Evolutionary conservation across 2,888 invertebrate species (phyloP).

Genomic region (Pammene aurita): DNA sequence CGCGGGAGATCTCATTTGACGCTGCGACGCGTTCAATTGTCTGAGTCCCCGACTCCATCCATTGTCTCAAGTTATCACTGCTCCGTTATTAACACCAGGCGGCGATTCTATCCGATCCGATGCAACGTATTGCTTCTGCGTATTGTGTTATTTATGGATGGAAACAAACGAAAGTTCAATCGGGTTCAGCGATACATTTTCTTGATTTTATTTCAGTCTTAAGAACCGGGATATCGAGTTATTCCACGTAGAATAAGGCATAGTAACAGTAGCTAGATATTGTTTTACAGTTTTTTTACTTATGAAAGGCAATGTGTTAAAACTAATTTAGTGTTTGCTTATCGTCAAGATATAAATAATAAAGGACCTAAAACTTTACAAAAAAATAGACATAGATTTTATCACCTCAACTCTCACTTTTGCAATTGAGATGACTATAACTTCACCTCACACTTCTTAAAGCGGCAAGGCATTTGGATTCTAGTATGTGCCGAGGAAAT

Average conservation of each 20-base stretch:
- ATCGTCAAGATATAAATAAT: no score
- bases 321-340: no score
- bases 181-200: background rate
- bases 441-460: background rate
- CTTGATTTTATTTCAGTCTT: background rate
- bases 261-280: no score
- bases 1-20: slow-evolving; percentile 75
- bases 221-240: background rate
- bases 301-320: no score
- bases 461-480: background rate
- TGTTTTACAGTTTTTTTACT: no score
- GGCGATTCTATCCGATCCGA: slow-evolving; percentile 25
- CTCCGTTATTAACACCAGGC: slow-evolving; percentile 39
- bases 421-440: background rate
- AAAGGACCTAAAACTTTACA: background rate
- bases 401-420: background rate
- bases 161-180: background rate
- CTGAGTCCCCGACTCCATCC: slow-evolving; percentile 49
- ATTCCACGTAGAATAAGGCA: background rate
- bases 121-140: slow-evolving; percentile 31
- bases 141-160: slow-evolving; percentile 31
- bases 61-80: slow-evolving; percentile 40
- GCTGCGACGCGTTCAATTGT: slow-evolving; percentile 77
- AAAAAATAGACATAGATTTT: no score
- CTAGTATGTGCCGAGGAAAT: background rate